Conservation (phyloP, 2,888 invertebrate species). For the Hirtodrosophila cameraria region DNA sequence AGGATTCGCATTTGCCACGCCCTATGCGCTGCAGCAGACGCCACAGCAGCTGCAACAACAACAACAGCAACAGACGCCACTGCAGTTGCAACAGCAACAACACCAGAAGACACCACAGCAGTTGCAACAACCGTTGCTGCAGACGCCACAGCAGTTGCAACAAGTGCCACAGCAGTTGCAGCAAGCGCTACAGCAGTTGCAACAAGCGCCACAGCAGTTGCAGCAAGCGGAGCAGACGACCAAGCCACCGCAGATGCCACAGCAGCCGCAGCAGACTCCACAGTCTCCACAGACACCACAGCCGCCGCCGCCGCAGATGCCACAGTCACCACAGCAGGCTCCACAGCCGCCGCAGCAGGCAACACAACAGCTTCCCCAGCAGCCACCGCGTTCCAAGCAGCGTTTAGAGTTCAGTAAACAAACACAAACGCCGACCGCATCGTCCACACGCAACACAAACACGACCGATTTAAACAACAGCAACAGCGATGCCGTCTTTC, state of each 20-base stretch:
- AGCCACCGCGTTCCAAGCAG: constrained; percentile 12
- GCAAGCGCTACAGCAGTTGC: no score
- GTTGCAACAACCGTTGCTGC: no score
- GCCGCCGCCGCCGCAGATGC: not conserved
- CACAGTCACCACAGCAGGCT: not conserved
- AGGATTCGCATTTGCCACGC: constrained; percentile 1
- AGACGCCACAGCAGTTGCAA: constrained; percentile 2
- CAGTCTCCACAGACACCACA: not conserved
- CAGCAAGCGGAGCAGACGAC: no score
- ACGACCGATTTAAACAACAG: constrained; percentile 47
- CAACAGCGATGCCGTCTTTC: constrained; percentile 69
- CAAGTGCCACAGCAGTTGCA: not conserved
- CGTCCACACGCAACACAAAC: constrained; percentile 19
- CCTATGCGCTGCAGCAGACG: constrained; percentile 1
- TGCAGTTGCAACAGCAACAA: constrained; percentile 1
- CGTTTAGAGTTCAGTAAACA: constrained; percentile 19
- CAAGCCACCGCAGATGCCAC: no score
- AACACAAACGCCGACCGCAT: constrained; percentile 14
- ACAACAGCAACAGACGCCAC: not conserved
- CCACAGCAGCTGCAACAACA: constrained; percentile 2
- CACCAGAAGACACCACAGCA: not conserved
- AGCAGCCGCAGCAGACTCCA: not conserved
- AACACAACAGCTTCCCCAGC: not conserved
- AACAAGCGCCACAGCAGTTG: not conserved
- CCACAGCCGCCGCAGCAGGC: constrained; percentile 3